These are phyloP conservation scores for Adineta ricciae DNA, from an alignment of 2,888 invertebrate genomes.

Conservation along the genomic window DNA sequence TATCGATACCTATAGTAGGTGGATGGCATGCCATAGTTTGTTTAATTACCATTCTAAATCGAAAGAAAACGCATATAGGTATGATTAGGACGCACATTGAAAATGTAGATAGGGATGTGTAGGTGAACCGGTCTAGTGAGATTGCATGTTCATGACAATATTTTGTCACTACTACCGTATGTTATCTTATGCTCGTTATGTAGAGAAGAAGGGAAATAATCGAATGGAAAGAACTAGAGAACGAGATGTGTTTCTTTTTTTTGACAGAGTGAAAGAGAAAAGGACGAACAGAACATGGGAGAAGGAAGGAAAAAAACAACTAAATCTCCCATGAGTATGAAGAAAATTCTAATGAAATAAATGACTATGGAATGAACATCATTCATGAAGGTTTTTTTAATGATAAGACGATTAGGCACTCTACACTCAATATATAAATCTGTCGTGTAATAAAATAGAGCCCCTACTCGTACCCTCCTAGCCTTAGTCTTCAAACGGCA, in stretches of 20 bases:
- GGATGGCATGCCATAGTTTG: no score
- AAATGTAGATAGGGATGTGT: background rate
- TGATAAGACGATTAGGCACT: background rate
- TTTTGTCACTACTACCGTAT: background rate
- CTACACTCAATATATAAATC: background rate
- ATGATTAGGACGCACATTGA: background rate
- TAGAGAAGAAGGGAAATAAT: background rate
- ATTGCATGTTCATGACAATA: background rate
- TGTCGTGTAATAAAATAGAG: background rate
- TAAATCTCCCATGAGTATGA: background rate
- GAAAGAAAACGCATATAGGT: background rate
- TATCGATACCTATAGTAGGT: background rate
- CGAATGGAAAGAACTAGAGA: background rate
- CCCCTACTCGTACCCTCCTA: background rate
- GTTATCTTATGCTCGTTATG: background rate
- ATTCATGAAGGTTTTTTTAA: background rate
- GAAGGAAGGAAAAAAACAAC: background rate
- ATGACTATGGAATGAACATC: background rate
- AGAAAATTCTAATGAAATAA: background rate
- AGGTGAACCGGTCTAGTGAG: background rate
- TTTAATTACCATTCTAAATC: background rate
- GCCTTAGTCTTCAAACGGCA: background rate
- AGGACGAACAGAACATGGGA: background rate
- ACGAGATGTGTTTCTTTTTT: background rate
- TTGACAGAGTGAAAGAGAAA: background rate